Base-by-base conservation (phyloP, 2,888 invertebrate species). In the Acleris cristana region DNA sequence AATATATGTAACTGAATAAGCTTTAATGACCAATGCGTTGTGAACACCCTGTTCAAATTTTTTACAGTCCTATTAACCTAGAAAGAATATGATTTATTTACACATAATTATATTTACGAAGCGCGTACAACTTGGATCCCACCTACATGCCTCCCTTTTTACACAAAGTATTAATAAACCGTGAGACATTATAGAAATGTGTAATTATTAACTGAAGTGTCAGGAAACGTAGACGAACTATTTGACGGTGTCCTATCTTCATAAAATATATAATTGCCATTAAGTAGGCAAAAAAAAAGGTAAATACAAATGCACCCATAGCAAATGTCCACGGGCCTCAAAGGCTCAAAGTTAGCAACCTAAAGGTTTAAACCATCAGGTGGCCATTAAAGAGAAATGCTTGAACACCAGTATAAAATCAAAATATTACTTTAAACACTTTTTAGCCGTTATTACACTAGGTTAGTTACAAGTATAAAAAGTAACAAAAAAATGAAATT, bases 41-140 rank as follows among this genome's bases (percentile, higher is more conserved):
- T 45, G 57, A 56, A 57, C 67, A 63, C 67, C 67, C 67, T 63
- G 67, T 54, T 54, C 63, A 68, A 89, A 86, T 89, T 92, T 91
- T 92, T 92, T 91, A 92, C 88, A 92, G 85, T 89, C 91, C 92
- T 92, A 92, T 90, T 92, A 92, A 86, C 89, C 90, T 92, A 92
- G 84, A 80, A 81, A 84, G 83, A 83, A 90, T 89, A 89, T 90
- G 84, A 89, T 90, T 84, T 90, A 92, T 89, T 89, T 92, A 92
- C 89, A 90, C 83, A 87, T 81, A 67, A n/a, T 56, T 79, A 81
- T 83, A 86, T 81, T 77, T 83, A 86, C 80, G 81, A 87, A 90
- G 86, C 86, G 86, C 88, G 84, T 88, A 85, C 81, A 83, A 83
- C 83, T 85, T 86, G 84, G 83, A 87, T 88, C 85, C 84, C 82